Conservation (phyloP, 2,888 invertebrate genomes). For the Melanostoma scalare region DNA sequence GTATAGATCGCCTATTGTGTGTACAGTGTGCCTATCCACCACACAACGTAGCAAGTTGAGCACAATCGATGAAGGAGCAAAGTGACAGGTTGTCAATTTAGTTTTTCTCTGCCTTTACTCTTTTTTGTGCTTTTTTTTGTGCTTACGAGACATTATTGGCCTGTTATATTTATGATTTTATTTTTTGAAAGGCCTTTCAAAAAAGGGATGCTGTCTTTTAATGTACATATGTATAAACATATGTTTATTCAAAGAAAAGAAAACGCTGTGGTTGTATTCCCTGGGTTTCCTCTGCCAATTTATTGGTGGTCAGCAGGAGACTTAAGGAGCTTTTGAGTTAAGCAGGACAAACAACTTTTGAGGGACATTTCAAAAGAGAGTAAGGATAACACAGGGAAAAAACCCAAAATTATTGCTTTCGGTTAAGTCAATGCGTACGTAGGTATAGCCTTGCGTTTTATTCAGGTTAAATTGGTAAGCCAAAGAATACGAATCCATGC, state of each 20-base stretch:
- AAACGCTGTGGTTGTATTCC: conserved; percentile 11
- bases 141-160: conserved; percentile 24
- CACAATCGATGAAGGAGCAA: conserved; percentile 46
- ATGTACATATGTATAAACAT: conserved; percentile 9
- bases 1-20: conserved; percentile 21
- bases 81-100: conserved; percentile 63
- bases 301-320: conserved; percentile 43
- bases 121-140: conserved; percentile 27
- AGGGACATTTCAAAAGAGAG: no score
- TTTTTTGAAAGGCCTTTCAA: conserved; percentile 14
- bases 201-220: conserved; percentile 8
- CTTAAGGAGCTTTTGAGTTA: conserved; percentile 6
- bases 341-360: background rate
- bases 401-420: no score
- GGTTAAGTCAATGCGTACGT: no score
- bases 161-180: background rate
- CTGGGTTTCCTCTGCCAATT: conserved; percentile 14
- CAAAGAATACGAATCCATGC: no score
- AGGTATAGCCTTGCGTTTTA: no score
- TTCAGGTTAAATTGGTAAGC: no score
- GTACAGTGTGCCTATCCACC: background rate
- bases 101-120: conserved; percentile 21
- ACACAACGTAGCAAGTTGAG: conserved; percentile 44
- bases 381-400: no score
- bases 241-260: conserved; percentile 34